Evolutionary conservation across 2,113 vertebrate genomes (phyloP), one percentile per base, ranked within the genome.

Genomic region (Laticauda colubrina): DNA sequence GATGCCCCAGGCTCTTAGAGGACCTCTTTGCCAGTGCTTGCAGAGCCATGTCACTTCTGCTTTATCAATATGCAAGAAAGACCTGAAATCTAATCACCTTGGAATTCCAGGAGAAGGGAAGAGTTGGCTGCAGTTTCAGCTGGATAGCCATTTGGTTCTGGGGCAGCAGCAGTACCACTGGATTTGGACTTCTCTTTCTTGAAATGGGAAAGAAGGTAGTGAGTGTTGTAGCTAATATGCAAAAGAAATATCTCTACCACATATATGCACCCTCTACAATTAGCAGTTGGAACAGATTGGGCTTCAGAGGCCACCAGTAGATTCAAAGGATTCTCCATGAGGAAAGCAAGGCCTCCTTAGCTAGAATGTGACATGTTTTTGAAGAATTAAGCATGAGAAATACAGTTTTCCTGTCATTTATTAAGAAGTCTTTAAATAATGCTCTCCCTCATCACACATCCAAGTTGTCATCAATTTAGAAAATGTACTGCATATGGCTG

Each of bases 171-270:
- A 92, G 97, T 97, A 96, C 97, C 96, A 56, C 97, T 97, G 0
- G 98, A 98, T 96, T 99, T 99, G 93, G 98, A 97, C 93, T 99
- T 98, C 97, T 98, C 99, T 97, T 99, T 99, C 99, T 99, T 96
- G 86, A 81, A 96, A 24, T 29, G 23, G 4, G 75, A 94, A 61
- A 95, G 95, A 94, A 88, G 95, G 45, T 23, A 15, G 8, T 75
- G 54, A n/a, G 14, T 10, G 29, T 51, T 9, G 59, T 26, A 64
- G 7, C 43, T n/a, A 26, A 24, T 20, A 20, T 39, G 34, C 34
- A 81, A 81, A 81, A 81, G 15, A 39, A 9, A 81, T 2, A 21
- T 21, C 34, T 21, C 34, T 43, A 39, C 34, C 34, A 81, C 7
- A 43, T 81, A 81, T 21, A 43, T 39, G 18, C 75, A 81, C 7